Evolutionary conservation across 2,113 vertebrate genomes (phyloP).

Genomic region (Grammomys dolichurus): DNA sequence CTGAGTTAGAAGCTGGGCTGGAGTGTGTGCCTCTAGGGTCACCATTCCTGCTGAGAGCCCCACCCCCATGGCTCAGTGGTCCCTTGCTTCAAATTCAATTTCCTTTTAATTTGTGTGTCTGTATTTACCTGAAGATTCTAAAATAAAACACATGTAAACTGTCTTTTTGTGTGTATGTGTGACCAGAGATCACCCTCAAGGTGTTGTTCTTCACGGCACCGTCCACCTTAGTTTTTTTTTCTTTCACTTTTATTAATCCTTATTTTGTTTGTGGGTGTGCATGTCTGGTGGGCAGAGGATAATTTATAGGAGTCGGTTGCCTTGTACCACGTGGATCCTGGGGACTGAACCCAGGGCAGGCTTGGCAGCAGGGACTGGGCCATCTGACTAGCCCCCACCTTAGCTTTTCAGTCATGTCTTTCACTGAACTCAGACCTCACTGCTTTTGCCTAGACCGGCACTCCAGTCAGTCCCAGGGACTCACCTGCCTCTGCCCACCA

Average conservation of each 20-base stretch:
- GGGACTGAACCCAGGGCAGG: not conserved
- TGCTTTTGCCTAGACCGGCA: not conserved
- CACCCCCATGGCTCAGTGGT: not conserved
- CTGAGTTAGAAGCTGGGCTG: not conserved
- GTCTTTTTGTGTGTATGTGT: not conserved
- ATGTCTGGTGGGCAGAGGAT: not conserved
- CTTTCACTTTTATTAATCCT: no score
- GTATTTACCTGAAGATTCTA: not conserved
- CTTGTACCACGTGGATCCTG: not conserved
- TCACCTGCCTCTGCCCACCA: not conserved
- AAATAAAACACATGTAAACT: not conserved
- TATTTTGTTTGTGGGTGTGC: not conserved
- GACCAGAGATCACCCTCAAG: not conserved
- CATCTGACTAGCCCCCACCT: not conserved
- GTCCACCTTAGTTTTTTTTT: not conserved
- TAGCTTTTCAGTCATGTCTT: not conserved
- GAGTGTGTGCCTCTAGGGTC: not conserved
- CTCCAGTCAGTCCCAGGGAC: not conserved
- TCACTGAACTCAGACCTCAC: not conserved
- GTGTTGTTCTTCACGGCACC: not conserved
- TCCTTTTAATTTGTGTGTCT: conserved; percentile 4
- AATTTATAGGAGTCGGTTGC: not conserved
- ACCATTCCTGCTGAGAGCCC: not conserved
- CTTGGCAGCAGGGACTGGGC: not conserved
- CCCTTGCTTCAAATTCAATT: not conserved